Percentiles rank a stretch among this genome's conserved stretches.
Conservation (phyloP, 2,797 vertebrate species). For the Enteromius paludinosus region DNA sequence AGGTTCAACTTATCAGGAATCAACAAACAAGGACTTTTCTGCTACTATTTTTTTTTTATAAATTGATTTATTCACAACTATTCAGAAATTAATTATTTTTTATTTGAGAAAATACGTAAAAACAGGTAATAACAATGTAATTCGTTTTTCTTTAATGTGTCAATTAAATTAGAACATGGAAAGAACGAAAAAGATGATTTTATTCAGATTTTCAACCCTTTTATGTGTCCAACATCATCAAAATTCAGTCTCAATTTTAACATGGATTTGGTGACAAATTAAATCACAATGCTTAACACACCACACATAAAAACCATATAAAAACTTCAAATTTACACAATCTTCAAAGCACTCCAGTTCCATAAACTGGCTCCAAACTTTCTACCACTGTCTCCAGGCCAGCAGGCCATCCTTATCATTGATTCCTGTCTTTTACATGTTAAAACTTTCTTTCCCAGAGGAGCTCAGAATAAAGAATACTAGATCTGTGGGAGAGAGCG, state of each 20-base stretch:
- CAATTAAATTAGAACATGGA: background rate
- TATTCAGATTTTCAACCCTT: background rate
- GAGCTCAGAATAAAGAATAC: slow-evolving; percentile 5
- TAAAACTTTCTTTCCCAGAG: background rate
- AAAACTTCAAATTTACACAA: background rate
- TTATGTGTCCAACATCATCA: background rate
- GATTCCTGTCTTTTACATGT: background rate
- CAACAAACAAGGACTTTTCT: background rate
- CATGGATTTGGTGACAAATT: background rate
- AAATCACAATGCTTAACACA: too few species aligned
- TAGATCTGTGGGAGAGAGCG: slow-evolving; percentile 2
- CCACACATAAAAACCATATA: background rate
- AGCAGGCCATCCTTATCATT: background rate
- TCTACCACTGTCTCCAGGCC: background rate
- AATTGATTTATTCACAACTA: background rate
- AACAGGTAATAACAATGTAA: background rate
- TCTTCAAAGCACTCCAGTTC: background rate
- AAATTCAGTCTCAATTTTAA: background rate
- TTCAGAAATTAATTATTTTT: background rate
- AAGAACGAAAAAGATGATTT: background rate
- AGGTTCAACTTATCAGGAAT: background rate
- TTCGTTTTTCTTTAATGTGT: too few species aligned
- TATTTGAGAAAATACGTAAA: background rate
- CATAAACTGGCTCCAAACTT: background rate
- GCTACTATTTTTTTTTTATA: too few species aligned